Evolutionary conservation across 2,797 vertebrate species (phyloP).

Genomic region (Catharus ustulatus): DNA sequence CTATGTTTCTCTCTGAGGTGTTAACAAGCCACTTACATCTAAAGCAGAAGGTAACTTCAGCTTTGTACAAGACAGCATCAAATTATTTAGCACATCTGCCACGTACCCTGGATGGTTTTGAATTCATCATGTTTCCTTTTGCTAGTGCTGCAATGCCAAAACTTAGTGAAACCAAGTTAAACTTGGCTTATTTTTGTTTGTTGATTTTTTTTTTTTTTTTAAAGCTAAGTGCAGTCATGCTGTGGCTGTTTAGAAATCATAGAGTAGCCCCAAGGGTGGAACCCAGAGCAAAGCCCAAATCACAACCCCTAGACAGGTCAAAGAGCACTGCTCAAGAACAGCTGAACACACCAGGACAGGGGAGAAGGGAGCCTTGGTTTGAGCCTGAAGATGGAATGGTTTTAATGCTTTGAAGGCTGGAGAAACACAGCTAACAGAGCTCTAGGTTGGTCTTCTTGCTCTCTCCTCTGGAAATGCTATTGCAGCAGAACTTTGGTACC

Average conservation of each 20-base stretch:
- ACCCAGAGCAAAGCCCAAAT: not conserved
- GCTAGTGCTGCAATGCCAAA: not conserved
- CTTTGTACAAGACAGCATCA: not conserved
- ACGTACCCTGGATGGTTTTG: accelerated
- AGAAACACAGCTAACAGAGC: not conserved
- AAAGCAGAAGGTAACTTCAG: not conserved
- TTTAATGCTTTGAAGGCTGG: not conserved
- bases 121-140: not conserved
- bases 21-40: not conserved
- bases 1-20: not conserved
- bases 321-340: not conserved
- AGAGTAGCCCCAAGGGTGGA: not conserved
- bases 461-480: not conserved
- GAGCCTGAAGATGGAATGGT: not conserved
- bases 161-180: not conserved
- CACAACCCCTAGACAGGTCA: not conserved
- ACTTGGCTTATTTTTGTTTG: not conserved
- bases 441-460: not conserved
- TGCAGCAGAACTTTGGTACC: not conserved
- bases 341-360: not conserved
- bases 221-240: not conserved
- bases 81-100: not conserved
- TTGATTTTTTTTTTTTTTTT: not conserved
- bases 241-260: not conserved
- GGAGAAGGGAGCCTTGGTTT: not conserved